Evolutionary conservation across 2,888 invertebrate genomes (phyloP), one percentile per base, ranked within the genome.

Genomic region (Baccha elongata): DNA sequence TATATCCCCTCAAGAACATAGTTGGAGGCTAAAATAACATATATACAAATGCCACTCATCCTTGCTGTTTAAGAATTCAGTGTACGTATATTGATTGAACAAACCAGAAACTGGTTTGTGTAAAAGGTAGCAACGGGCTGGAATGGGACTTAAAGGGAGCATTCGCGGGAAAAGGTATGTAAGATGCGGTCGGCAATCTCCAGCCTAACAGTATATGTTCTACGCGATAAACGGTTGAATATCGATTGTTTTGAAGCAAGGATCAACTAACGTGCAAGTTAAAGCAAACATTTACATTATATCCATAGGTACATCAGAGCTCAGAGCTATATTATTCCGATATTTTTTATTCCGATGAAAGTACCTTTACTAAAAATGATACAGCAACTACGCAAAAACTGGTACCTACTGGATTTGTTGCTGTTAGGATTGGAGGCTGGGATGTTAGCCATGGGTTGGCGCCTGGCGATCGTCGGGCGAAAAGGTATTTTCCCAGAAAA

Each of bases 61-160:
- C 83, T 73, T 53, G 50, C 83, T 83, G 72, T 68, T 83, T 83
- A 83, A 68, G 78, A 73, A 83, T 83, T 83, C 83, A 78, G 72
- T 76, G 83, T 73, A 83, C 78, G 75, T 73, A 73, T 83, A 83
- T 73, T 83, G 76, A 83, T 78, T 78, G 83, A 78, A 83, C 83
- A 83, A 83, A 83, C 83, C 83, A 83, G 78, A 62, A 78, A 81
- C 53, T 42, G 67, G 76, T 73, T 72, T 83, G 62, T 40, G 55
- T 42, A 68, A 65, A 73, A 53, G 68, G 21, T 21, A 23, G 48
- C 1, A 29, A 21, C 6, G 3, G 29, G 19, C 17, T 75, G 35
- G 5, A 26, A 37, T 10, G 17, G 37, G 17, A n/a, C 6, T 19
- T 44, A n/a, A n/a, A 8, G 29, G 10, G 8, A 10, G 4, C 29